Evolutionary conservation across 1,140 invertebrate species (phyloP), one percentile per base, ranked within the genome.

Genomic region (Drosophila cardini): DNA sequence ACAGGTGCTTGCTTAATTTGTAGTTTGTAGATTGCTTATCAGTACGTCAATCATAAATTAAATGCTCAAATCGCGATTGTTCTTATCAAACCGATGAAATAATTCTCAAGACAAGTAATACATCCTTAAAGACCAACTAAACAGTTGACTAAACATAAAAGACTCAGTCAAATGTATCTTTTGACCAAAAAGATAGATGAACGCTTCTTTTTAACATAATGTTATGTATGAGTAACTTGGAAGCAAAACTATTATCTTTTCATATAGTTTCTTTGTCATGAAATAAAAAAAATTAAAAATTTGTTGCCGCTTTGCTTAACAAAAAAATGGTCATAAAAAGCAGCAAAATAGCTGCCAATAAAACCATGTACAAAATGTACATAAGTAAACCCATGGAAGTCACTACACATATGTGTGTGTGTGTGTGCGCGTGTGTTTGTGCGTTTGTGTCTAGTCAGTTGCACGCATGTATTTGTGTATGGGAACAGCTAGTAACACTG

Each of bases 301-400:
- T 60, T 67, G 45, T 52, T 58, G 55, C 36, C 18, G 70, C 26
- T 36, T 30, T 52, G 48, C 64, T 50, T 42, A 70, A n/a, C n/a
- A n/a, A 70, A 68, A 79, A 84, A 67, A 38, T 46, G 36, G 61
- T 73, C 73, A 68, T 71, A 85, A 77, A 79, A 74, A 80, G 61
- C 67, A 61, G 53, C 57, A 56, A 75, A 86, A 68, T 78, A 86
- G 70, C 74, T 78, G 75, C 30, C 53, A 73, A 63, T 75, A 71
- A 68, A 69, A 60, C 38, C 53, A 53, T 55, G 26, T 62, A 74
- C 43, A 57, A 63, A 38, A 52, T 38, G 45, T 38, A 68, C 30
- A 30, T 69, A 62, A 21, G 16, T 69, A 34, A 10, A 55, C 34
- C 34, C 10, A 26, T 26, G 21, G 2, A 26, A 36, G 34, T 36